A percentile compares a stretch with the other conserved stretches of the same genome.
Conservation (phyloP, 1,140 invertebrate genomes). For the Mesaphorura yosii region DNA sequence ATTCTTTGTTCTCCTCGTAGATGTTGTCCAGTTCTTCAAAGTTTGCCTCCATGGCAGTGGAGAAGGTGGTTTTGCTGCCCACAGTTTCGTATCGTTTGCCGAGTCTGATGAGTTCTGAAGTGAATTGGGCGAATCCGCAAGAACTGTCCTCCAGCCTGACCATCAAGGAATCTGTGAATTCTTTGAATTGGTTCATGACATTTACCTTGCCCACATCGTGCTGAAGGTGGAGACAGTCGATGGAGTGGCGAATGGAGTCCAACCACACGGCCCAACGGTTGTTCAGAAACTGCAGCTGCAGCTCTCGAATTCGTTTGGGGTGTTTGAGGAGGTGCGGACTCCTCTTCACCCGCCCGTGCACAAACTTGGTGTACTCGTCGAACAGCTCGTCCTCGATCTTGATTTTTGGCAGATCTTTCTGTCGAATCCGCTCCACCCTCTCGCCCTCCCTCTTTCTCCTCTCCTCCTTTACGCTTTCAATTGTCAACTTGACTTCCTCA, state of each 20-base stretch:
- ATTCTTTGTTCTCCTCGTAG: not conserved
- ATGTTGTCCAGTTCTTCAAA: not conserved
- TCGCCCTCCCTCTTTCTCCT: not conserved
- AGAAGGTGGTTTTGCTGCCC: not conserved
- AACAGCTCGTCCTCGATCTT: not conserved
- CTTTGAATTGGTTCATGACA: not conserved
- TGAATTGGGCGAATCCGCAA: not conserved
- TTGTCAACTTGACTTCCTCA: too few relatives aligned
- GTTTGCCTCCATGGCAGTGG: not conserved
- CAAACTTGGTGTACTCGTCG: not conserved
- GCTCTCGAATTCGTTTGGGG: not conserved
- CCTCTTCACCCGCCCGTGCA: not conserved
- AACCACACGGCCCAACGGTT: conserved; percentile 20
- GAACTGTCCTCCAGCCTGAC: not conserved
- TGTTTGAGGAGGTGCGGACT: not conserved
- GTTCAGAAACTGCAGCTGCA: conserved; percentile 5
- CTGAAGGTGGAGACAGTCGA: not conserved
- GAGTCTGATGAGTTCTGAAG: not conserved
- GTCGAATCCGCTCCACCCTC: not conserved
- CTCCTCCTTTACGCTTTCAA: too few relatives aligned
- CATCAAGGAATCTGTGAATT: not conserved
- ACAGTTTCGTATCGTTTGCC: not conserved
- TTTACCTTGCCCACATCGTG: not conserved
- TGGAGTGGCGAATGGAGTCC: not conserved
- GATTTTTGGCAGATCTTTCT: not conserved